These are phyloP conservation scores for Haliaeetus leucogaster DNA, from an alignment of 2,113 vertebrate species.

Conservation along the genomic window DNA sequence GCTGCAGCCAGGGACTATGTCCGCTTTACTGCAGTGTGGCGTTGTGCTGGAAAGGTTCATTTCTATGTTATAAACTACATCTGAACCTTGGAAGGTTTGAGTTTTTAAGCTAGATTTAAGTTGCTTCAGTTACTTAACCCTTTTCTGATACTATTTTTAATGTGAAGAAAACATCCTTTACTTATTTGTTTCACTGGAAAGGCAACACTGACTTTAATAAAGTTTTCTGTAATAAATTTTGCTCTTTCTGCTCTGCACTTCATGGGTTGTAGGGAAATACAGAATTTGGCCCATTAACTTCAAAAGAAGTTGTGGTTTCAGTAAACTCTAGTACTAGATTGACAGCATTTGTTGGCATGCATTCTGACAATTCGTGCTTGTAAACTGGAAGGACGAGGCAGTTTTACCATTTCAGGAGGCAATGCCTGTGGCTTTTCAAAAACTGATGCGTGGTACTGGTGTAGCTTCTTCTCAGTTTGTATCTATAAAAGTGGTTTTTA, in stretches of 20 bases:
- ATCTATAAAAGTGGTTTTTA: background rate
- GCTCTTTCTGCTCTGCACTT: background rate
- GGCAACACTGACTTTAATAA: background rate
- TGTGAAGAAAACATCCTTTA: background rate
- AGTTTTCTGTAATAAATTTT: background rate
- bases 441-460: background rate
- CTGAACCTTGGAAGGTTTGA: background rate
- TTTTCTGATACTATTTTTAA: background rate
- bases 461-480: background rate
- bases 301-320: background rate
- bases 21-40: background rate
- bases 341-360: background rate
- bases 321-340: background rate
- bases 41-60: background rate
- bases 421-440: background rate
- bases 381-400: background rate
- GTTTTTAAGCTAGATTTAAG: background rate
- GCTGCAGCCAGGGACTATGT: background rate
- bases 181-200: background rate
- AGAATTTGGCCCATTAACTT: background rate
- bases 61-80: background rate
- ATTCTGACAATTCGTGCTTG: background rate
- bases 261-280: background rate
- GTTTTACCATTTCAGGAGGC: background rate
- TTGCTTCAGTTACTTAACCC: background rate